phyloP scores from a whole-genome alignment of 2,888 invertebrate genomes.

The Pammene aurita region DNA sequence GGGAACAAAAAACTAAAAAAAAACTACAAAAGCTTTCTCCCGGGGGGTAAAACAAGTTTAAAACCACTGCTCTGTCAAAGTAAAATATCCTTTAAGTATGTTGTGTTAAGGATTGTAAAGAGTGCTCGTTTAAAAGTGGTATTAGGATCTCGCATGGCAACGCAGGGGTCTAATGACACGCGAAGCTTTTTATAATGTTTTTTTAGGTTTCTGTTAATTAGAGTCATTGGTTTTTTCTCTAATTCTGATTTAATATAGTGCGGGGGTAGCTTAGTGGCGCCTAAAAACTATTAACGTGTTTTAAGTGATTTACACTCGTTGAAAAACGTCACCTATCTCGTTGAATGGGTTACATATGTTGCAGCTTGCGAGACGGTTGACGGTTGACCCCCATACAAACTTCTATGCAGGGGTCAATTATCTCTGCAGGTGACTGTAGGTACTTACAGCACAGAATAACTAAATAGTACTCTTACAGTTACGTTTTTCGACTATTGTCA shows the following conservation, averaged over 20 bases:
- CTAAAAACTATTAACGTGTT: conserved; percentile 11
- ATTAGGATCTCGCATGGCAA: conserved; percentile 33
- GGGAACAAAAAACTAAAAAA: conserved; percentile 38
- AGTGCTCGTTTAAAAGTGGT: conserved; percentile 9
- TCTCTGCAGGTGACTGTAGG: no score
- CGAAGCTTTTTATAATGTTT: conserved; percentile 40
- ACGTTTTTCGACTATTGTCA: no score
- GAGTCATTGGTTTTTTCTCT: conserved; percentile 36
- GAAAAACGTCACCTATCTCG: not conserved
- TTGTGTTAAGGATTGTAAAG: not conserved
- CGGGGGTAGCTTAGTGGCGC: conserved; percentile 27
- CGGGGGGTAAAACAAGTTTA: conserved; percentile 41
- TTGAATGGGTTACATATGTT: not conserved
- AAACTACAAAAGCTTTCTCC: conserved; percentile 43
- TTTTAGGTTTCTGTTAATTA: conserved; percentile 40
- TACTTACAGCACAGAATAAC: no score
- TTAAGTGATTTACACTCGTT: not conserved
- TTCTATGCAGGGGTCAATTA: no score
- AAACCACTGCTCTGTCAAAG: no score
- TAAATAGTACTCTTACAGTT: no score
- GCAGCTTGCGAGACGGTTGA: not conserved
- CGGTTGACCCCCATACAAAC: not conserved
- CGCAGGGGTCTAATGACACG: conserved; percentile 44
- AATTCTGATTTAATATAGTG: conserved; percentile 35
- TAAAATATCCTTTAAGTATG: not conserved